A percentile compares a stretch with the other conserved stretches of the same genome.
phyloP scores from a whole-genome alignment of 2,113 vertebrate genomes.

The Sinocyclocheilus anophthalmus region DNA sequence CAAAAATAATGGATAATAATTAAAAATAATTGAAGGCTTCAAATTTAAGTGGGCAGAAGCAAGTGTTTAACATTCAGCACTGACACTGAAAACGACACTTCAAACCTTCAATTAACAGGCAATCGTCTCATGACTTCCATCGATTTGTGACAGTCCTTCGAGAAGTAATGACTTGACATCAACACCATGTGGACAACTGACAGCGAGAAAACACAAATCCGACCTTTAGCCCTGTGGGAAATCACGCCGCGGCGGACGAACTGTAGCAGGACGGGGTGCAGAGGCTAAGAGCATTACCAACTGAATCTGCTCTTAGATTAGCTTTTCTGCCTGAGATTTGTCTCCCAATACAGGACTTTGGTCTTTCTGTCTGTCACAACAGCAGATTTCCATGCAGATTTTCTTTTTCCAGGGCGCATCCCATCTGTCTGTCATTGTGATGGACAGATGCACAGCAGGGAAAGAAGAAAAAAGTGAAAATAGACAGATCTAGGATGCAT shows the following conservation, averaged over 20 bases:
- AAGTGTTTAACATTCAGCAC: background rate
- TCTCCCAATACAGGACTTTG: conserved; percentile 20
- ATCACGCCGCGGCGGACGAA: conserved; percentile 8
- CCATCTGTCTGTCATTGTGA: conserved; percentile 57
- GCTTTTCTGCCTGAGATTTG: conserved; percentile 17
- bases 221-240: conserved; percentile 9
- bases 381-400: conserved; percentile 34
- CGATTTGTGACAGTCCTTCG: background rate
- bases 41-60: background rate
- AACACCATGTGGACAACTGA: background rate
- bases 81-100: background rate
- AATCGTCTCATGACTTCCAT: background rate
- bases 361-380: conserved; percentile 21
- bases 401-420: background rate
- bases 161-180: background rate
- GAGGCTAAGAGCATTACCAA: background rate
- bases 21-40: background rate
- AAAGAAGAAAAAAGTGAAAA: conserved; percentile 23
- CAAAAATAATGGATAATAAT: too few species aligned
- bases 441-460: conserved; percentile 53
- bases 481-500: conserved; percentile 40
- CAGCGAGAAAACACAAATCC: background rate
- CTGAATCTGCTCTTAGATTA: conserved; percentile 14
- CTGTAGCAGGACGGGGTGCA: background rate
- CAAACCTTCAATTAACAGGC: background rate